A percentile compares a stretch with the other conserved stretches of the same genome.
Evolutionary conservation across 1,140 invertebrate species (phyloP).

Genomic region (Calliopsis andreniformis): DNA sequence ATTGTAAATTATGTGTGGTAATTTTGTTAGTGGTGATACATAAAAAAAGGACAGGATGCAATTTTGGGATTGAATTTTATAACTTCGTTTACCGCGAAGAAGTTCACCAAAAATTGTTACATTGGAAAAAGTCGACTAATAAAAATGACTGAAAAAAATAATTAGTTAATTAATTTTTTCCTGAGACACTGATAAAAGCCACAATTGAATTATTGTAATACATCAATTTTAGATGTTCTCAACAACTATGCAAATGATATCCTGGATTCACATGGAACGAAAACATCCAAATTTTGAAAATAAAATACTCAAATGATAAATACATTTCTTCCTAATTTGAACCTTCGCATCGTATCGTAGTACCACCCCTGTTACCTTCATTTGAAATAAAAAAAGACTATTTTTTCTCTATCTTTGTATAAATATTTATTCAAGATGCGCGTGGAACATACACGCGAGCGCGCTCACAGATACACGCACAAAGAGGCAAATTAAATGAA

Average conservation of each 20-base stretch:
- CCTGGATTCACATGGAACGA: constrained; percentile 37
- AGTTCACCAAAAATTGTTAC: constrained; percentile 12
- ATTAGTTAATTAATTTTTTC: constrained; percentile 22
- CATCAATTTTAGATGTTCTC: constrained; percentile 6
- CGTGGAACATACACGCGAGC: constrained; percentile 49
- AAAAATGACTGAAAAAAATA: background rate
- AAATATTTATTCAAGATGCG: constrained; percentile 76
- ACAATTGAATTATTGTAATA: constrained; percentile 7
- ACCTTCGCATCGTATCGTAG: constrained; percentile 75
- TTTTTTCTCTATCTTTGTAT: constrained; percentile 71
- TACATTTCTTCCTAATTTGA: constrained; percentile 30
- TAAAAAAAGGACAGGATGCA: constrained; percentile 60
- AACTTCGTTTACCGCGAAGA: background rate
- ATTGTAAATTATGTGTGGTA: constrained; percentile 65
- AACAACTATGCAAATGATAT: constrained; percentile 14
- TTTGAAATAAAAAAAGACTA: constrained; percentile 58
- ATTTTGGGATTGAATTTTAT: constrained; percentile 39
- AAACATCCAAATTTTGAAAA: constrained; percentile 20
- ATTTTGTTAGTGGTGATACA: constrained; percentile 68
- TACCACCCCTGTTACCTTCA: constrained; percentile 73
- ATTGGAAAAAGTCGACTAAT: background rate
- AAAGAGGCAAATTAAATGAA: constrained; percentile 61
- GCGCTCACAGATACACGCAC: constrained; percentile 35
- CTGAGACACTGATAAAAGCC: background rate
- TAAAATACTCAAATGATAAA: background rate